Evolutionary conservation across 1,140 invertebrate genomes (phyloP), one percentile per base, ranked within the genome.

Genomic region (Heterodera schachtii): DNA sequence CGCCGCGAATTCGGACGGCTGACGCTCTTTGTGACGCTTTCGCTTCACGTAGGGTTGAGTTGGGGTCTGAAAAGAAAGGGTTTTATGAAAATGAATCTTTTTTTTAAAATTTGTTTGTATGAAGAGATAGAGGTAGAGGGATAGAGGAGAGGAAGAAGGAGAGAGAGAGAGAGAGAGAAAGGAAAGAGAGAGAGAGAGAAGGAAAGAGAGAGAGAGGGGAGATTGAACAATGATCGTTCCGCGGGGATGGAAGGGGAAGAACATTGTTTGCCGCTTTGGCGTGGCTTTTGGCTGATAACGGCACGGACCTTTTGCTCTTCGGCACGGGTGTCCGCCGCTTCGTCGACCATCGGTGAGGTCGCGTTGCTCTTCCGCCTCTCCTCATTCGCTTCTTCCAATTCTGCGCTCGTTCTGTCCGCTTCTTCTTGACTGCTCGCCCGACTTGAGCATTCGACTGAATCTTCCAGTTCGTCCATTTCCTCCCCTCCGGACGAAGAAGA

Each of bases 1-100:
- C 57, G 21, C 69, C 57, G 21, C 69, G 69, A 7, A 41, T 31
- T 71, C 69, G 21, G n/a, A 11, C 44, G 69, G 41, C 78, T 31
- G 21, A 43, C 81, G 69, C 69, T 71, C 41, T 71, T 41, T 41
- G 41, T 71, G 69, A 11, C 81, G 82, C 44, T 82, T 82, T 11
- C 81, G 79, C 81, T 82, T 82, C 19, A 82, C 81, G 44, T 82
- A 82, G 21, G 81, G 81, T 21, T 82, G 81, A 82, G 81, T 82
- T 11, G 81, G 81, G 3, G 81, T 82, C 79, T 82, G 80, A 19
- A 81, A 79, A 70, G 64, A 57, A 43, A 71, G 69, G 9, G 9
- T 41, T n/a, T n/a, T n/a, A n/a, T n/a, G n/a, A n/a, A n/a, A n/a
- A n/a, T n/a, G n/a, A n/a, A 31, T 9, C 7, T 66, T 60, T 7